phyloP scores from a whole-genome alignment of 1,140 invertebrate genomes.

The Drosophila elegans region DNA sequence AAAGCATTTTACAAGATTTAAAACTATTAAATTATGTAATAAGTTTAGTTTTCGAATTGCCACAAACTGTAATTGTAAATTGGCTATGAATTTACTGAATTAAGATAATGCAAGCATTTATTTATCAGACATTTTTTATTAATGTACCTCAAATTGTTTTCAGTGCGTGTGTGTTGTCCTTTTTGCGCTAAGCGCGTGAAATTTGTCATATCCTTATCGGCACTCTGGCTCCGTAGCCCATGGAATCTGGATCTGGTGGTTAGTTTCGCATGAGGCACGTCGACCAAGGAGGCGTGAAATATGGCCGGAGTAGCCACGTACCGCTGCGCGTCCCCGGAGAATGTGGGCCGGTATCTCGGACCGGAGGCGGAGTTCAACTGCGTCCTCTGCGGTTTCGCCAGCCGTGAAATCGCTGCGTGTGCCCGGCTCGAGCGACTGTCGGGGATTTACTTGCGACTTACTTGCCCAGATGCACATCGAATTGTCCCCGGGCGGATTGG shows the following conservation, averaged over 20 bases:
- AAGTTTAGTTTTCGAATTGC: too few species aligned
- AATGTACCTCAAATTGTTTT: not conserved
- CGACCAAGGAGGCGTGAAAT: slow-evolving; percentile 75
- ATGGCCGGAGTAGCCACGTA: slow-evolving; percentile 43
- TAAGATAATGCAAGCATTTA: too few species aligned
- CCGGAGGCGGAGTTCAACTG: slow-evolving; percentile 17
- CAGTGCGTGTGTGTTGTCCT: slow-evolving; percentile 39
- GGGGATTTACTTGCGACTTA: slow-evolving; percentile 59
- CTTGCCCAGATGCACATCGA: slow-evolving; percentile 58
- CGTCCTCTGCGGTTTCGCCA: slow-evolving; percentile 45
- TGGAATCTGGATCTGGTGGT: slow-evolving; percentile 46
- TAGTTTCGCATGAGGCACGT: slow-evolving; percentile 50
- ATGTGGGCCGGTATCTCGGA: slow-evolving; percentile 1
- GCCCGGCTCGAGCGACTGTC: slow-evolving; percentile 27
- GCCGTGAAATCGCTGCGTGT: slow-evolving; percentile 68
- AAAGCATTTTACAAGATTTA: too few species aligned
- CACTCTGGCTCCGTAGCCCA: slow-evolving; percentile 3
- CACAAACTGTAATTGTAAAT: too few species aligned
- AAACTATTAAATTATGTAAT: too few species aligned
- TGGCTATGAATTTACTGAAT: too few species aligned
- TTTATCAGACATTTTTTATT: too few species aligned
- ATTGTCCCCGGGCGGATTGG: slow-evolving; percentile 28
- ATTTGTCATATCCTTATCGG: slow-evolving; percentile 81
- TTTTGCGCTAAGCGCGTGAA: slow-evolving; percentile 58
- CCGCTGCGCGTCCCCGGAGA: slow-evolving; percentile 17